A percentile compares a stretch with the other conserved stretches of the same genome.
These are phyloP conservation scores for Lordiphosa clarofinis DNA, from an alignment of 1,140 invertebrate genomes.

Conservation along the genomic window DNA sequence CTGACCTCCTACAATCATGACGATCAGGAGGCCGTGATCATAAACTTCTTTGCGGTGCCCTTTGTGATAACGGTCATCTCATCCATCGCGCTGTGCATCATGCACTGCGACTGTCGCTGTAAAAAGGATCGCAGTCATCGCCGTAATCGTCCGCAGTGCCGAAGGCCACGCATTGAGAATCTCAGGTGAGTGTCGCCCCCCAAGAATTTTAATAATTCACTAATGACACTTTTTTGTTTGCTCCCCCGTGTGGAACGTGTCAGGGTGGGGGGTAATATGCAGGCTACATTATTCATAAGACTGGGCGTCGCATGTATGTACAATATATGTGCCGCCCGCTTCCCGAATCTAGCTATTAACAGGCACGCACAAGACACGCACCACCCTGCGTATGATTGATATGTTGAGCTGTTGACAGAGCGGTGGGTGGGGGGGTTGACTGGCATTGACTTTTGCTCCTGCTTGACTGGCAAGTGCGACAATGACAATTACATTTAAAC, in stretches of 20 bases:
- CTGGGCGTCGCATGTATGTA: conserved; percentile 35
- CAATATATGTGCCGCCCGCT: conserved; percentile 7
- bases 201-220: conserved; percentile 63
- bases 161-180: conserved; percentile 82
- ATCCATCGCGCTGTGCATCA: conserved; percentile 89
- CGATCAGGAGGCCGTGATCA: conserved; percentile 88
- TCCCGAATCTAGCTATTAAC: conserved; percentile 28
- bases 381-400: conserved; percentile 72
- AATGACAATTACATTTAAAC: conserved; percentile 57
- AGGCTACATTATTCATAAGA: conserved; percentile 65
- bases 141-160: conserved; percentile 80
- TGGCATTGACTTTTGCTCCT: conserved; percentile 23
- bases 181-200: conserved; percentile 81
- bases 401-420: conserved; percentile 72
- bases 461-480: conserved; percentile 19
- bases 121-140: conserved; percentile 80
- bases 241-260: conserved; percentile 17
- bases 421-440: conserved; percentile 24
- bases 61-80: conserved; percentile 90
- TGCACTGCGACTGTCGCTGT: conserved; percentile 89
- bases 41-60: conserved; percentile 89
- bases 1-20: conserved; percentile 89
- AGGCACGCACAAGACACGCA: conserved; percentile 55
- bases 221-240: conserved; percentile 46
- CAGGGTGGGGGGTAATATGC: conserved; percentile 42